Evolutionary conservation across 2,888 invertebrate species (phyloP).

Genomic region (Blomia tropicalis): DNA sequence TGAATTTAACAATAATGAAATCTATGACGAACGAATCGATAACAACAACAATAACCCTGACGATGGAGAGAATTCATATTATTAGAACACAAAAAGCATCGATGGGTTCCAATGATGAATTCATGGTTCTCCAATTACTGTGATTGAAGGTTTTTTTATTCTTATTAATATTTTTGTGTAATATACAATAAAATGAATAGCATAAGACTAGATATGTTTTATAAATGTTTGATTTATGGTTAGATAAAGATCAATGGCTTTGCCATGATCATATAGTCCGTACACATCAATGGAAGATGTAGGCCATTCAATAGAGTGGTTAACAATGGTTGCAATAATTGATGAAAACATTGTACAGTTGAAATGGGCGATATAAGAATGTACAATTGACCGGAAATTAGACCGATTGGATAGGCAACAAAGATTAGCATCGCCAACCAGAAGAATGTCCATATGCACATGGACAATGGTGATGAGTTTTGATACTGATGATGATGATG

Average conservation of each 20-base stretch:
- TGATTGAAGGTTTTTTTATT: conserved; percentile 5
- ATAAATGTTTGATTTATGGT: too few relatives aligned
- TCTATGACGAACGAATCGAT: background rate
- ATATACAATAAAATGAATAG: too few relatives aligned
- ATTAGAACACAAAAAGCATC: background rate
- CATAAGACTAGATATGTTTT: too few relatives aligned
- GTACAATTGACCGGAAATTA: conserved; percentile 35
- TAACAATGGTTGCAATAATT: conserved; percentile 33
- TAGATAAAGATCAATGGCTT: conserved; percentile 21
- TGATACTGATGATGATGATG: background rate
- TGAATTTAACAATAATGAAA: background rate
- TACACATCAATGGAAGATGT: conserved; percentile 34
- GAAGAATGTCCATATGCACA: conserved; percentile 33
- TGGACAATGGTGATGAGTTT: conserved; percentile 23
- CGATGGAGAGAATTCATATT: too few relatives aligned
- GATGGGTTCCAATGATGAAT: background rate
- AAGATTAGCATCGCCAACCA: conserved; percentile 35
- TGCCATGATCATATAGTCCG: conserved; percentile 33
- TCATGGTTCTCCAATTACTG: too few relatives aligned
- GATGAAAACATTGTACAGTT: conserved; percentile 31
- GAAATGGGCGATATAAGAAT: conserved; percentile 34
- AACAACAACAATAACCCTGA: conserved; percentile 11
- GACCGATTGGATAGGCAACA: conserved; percentile 35
- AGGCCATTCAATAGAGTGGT: conserved; percentile 30
- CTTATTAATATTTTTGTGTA: background rate